Evolutionary conservation across 1,140 invertebrate genomes (phyloP).

Genomic region (Dysdera silvatica): DNA sequence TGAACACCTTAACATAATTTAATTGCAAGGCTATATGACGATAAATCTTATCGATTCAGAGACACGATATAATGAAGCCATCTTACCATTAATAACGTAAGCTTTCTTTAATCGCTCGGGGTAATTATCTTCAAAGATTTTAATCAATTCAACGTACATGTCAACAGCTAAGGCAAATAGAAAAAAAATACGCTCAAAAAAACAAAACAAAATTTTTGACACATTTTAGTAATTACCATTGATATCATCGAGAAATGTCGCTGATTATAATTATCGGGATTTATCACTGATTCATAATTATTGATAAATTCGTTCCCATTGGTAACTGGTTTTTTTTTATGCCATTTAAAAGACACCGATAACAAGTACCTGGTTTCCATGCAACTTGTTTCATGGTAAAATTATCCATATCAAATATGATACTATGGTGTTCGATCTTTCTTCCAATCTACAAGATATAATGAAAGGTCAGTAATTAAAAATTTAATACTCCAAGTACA

Average conservation of each 20-base stretch:
- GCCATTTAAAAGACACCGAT: no score
- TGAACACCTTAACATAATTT: no score
- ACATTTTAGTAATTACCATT: no score
- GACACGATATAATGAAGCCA: not conserved
- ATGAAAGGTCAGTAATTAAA: not conserved
- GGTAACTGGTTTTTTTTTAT: no score
- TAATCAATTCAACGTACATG: conserved; percentile 65
- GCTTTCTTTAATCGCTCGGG: conserved; percentile 70
- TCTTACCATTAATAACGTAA: conserved; percentile 65
- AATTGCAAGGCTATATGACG: no score
- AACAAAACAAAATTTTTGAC: not conserved
- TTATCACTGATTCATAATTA: no score
- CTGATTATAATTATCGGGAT: no score
- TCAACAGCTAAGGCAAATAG: conserved; percentile 54
- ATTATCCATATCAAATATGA: conserved; percentile 77
- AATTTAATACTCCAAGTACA: not conserved
- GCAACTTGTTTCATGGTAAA: conserved; percentile 71
- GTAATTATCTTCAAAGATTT: conserved; percentile 59
- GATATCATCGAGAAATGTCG: no score
- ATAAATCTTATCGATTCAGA: no score
- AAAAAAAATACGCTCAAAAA: conserved; percentile 4
- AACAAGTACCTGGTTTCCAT: conserved; percentile 65
- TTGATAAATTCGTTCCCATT: no score
- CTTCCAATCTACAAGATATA: conserved; percentile 24
- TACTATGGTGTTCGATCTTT: conserved; percentile 36